Evolutionary conservation across 2,113 vertebrate genomes (phyloP), one percentile per base, ranked within the genome.

Genomic region (Brevimyrus niger): DNA sequence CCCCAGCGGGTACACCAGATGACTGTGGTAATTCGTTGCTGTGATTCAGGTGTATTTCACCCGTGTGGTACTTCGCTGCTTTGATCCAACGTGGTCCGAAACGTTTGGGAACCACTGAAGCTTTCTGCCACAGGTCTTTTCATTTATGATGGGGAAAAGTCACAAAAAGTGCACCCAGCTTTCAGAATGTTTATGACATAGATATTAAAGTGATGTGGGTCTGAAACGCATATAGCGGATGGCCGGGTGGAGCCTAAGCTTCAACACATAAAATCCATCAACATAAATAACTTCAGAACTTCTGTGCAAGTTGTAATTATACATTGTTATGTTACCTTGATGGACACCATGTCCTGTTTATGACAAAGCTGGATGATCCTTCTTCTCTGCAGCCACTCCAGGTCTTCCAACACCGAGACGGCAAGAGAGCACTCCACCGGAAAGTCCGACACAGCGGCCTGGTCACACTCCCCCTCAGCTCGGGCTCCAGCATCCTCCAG

Each of bases 351-450:
- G 82, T 94, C 90, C 42, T 73, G 91, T 88, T 94, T 96, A 89
- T 98, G 97, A 92, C 96, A 96, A 90, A 99, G 96, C 93, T 97
- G 96, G 93, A 98, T 92, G 91, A 97, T 94, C 92, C 94, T 97
- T 91, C 98, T 98, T 94, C 97, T 99, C 91, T 98, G 98, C 89
- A 99, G 92, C 98, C 98, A 99, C n/a, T 96, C 97, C 51, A 99
- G 92, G 90, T 97, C 97, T 93, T 98, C 97, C 92, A 99, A 87
- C 23, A 96, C 92, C 88, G 97, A 94, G 90, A 91, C 91, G 91
- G 90, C 92, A 90, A 98, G 94, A 88, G 95, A 96, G 83, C 96
- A 93, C 90, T 97, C 95, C 17, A 95, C 96, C 1, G 69, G 91
- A 90, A 95, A 90, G 69, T 86, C 0, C 46, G 93, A 91, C 88